These are phyloP conservation scores for Heliconius melpomene DNA, from an alignment of 1,140 invertebrate species.

Conservation along the genomic window DNA sequence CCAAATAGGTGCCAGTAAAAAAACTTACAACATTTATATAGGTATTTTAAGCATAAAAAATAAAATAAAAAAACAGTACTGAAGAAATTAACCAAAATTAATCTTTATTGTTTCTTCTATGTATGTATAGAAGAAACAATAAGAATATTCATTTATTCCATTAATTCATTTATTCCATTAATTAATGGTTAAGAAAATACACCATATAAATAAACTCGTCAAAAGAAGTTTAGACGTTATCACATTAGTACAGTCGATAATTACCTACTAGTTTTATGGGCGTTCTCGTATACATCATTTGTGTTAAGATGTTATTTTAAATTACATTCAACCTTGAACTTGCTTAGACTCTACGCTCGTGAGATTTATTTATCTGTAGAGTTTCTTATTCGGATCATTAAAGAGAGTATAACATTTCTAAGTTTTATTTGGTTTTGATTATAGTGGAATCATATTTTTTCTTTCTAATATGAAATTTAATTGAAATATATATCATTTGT, in stretches of 20 bases:
- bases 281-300: constrained; percentile 75
- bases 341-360: constrained; percentile 36
- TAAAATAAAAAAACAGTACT: background rate
- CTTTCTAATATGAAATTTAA: background rate
- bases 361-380: constrained; percentile 48
- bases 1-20: background rate
- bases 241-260: constrained; percentile 73
- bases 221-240: constrained; percentile 69
- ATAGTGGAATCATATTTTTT: background rate
- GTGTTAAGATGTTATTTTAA: constrained; percentile 72
- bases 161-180: constrained; percentile 2
- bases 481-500: background rate
- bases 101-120: background rate
- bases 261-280: constrained; percentile 67
- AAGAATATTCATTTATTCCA: too few relatives aligned
- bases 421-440: background rate
- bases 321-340: constrained; percentile 53
- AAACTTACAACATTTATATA: background rate
- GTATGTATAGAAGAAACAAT: background rate
- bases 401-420: background rate
- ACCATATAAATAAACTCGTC: constrained; percentile 73
- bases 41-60: background rate
- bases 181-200: constrained; percentile 56
- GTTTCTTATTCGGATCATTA: constrained; percentile 18
- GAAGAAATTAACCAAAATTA: constrained; percentile 16